Base-by-base conservation (phyloP, 2,888 invertebrate genomes). In the Galerucella calmariensis region DNA sequence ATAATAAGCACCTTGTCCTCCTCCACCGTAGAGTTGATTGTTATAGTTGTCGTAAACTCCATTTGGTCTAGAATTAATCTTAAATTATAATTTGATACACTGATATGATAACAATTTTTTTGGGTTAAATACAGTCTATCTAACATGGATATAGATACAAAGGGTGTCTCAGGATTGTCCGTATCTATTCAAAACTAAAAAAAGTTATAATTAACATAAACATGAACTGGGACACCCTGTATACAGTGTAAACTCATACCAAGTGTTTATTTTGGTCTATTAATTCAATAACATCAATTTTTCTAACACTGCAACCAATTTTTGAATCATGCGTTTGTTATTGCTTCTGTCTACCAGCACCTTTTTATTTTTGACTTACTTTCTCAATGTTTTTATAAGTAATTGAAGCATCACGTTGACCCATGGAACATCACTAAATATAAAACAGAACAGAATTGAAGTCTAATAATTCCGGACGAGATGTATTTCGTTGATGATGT, bases 21-120 rank as follows among this genome's bases (percentile, higher is more conserved):
- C 73, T 16, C 56, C 16, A 1, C 80, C 80, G 69, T 81, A 83
- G 12, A 78, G 78, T 81, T 58, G 85, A 81, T 1, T 84, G 69
- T 76, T 78, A 48, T 61, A 35, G 8, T 35, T 75, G 2, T 76
- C 80, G 73, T 84, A 83, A 10, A 83, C 72, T 53, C 83, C 82
- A 35, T 81, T 81, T 67, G 83, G 84, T 59, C 84, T 84, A 74
- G 76, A 80, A 80, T 65, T 61, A 48, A 12, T 24, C 12, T 14
- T 41, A 9, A 67, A 20, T 24, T 44, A 14, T 48, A 12, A 12
- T 48, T 48, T 48, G 12, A 12, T 12, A 48, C 3, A 48, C 12
- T 56, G 9, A 20, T 27, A 27, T 4, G 27, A 27, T 27, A 27
- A 5, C 8, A 5, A 8, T 35, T 6, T 8, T 35, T 35, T 56